Evolutionary conservation across 2,113 vertebrate species (phyloP).

Genomic region (Pyrgilauda ruficollis): DNA sequence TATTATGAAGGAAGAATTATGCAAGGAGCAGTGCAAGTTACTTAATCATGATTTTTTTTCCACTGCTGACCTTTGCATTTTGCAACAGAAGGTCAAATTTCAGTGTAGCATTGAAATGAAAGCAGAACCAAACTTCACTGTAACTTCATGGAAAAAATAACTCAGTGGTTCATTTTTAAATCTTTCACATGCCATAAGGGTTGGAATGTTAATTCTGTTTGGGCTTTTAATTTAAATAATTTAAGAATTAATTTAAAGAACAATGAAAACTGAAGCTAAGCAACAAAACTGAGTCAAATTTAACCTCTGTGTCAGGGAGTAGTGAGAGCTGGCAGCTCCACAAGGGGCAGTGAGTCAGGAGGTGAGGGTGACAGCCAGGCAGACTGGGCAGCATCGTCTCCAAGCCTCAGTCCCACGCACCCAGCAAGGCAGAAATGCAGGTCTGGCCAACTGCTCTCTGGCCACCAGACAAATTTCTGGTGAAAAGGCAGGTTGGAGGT

Average conservation of each 20-base stretch:
- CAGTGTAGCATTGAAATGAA: not conserved
- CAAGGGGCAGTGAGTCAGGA: not conserved
- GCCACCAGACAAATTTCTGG: not conserved
- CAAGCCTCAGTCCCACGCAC: not conserved
- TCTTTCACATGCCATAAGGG: not conserved
- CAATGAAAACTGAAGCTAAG: not conserved
- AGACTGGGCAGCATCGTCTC: not conserved
- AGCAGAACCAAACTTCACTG: not conserved
- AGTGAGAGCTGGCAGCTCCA: not conserved
- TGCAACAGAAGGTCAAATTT: constrained; percentile 6
- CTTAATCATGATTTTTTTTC: not conserved
- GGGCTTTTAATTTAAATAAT: not conserved
- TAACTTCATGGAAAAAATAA: not conserved
- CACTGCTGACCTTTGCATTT: not conserved
- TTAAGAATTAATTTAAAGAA: not conserved
- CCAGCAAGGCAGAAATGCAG: not conserved
- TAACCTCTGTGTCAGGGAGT: not conserved
- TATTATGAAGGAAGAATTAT: not conserved
- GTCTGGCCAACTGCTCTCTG: not conserved
- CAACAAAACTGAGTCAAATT: not conserved
- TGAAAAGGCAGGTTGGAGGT: not conserved
- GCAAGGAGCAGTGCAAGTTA: not conserved
- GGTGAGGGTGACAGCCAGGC: not conserved
- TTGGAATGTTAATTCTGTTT: not conserved
- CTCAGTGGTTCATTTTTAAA: not conserved